Conservation (phyloP, 2,797 vertebrate genomes). For the Falco concolor region DNA sequence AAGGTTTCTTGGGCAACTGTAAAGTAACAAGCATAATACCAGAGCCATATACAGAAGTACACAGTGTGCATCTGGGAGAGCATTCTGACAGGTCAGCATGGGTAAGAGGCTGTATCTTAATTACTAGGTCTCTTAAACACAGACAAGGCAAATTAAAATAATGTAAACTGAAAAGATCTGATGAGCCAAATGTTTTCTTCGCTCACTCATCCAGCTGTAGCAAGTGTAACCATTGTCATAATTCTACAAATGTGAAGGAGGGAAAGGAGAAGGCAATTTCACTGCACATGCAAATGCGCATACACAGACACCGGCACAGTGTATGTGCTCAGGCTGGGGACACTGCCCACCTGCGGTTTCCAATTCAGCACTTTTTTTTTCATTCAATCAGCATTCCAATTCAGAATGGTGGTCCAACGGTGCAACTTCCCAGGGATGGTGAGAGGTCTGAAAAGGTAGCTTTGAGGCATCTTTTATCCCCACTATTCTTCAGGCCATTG, state of each 20-base stretch:
- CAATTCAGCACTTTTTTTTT: rapidly evolving
- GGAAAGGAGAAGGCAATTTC: background rate
- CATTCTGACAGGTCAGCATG: background rate
- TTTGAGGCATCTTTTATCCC: background rate
- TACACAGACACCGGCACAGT: rapidly evolving
- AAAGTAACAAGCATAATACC: background rate
- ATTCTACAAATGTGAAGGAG: rapidly evolving
- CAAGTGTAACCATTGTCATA: background rate
- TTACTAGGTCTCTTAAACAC: background rate
- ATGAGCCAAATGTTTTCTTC: background rate
- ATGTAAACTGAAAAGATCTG: background rate
- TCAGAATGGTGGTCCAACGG: background rate
- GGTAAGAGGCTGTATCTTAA: background rate
- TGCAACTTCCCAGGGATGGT: background rate
- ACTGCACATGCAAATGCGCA: background rate
- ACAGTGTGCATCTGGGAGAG: background rate
- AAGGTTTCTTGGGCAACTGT: background rate
- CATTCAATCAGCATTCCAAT: background rate
- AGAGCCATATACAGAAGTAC: background rate
- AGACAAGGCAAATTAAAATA: background rate
- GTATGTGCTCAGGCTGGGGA: background rate
- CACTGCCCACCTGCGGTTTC: background rate
- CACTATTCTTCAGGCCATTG: background rate
- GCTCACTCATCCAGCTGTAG: background rate
- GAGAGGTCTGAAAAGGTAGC: background rate